These are phyloP conservation scores for Malurus leucopterus DNA, from an alignment of 2,797 vertebrate species.

Conservation along the genomic window DNA sequence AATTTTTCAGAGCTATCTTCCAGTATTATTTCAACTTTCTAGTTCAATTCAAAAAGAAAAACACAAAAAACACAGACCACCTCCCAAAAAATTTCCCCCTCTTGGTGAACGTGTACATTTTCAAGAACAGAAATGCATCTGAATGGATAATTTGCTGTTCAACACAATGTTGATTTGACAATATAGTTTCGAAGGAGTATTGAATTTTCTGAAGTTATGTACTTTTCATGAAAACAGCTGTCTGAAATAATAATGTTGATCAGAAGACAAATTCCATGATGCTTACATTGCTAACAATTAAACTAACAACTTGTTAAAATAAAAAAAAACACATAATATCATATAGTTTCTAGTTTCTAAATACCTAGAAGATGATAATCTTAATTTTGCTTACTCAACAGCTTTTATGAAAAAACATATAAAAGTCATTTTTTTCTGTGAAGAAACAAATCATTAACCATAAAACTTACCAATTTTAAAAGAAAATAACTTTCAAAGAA, in stretches of 20 bases:
- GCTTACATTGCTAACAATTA: neutral
- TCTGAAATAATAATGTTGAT: neutral
- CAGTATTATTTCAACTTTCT: neutral
- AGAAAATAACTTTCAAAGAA: neutral
- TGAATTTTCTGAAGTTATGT: neutral
- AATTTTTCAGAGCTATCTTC: neutral
- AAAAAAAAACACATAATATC: neutral
- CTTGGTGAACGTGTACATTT: neutral
- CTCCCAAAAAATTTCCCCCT: rapidly evolving
- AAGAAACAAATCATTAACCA: neutral
- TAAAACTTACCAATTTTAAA: neutral
- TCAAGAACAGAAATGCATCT: neutral
- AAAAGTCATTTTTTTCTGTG: neutral
- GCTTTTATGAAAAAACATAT: neutral
- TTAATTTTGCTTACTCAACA: neutral
- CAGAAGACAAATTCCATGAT: neutral
- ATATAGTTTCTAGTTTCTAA: neutral
- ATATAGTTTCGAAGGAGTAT: neutral
- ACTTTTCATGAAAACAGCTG: neutral
- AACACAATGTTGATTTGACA: neutral
- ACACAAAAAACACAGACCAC: rapidly evolving
- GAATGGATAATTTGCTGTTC: neutral
- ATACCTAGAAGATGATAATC: neutral
- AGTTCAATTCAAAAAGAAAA: neutral
- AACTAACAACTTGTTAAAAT: neutral